A percentile compares a stretch with the other conserved stretches of the same genome.
Evolutionary conservation across 2,113 vertebrate genomes (phyloP).

Genomic region (Lasiurus borealis): DNA sequence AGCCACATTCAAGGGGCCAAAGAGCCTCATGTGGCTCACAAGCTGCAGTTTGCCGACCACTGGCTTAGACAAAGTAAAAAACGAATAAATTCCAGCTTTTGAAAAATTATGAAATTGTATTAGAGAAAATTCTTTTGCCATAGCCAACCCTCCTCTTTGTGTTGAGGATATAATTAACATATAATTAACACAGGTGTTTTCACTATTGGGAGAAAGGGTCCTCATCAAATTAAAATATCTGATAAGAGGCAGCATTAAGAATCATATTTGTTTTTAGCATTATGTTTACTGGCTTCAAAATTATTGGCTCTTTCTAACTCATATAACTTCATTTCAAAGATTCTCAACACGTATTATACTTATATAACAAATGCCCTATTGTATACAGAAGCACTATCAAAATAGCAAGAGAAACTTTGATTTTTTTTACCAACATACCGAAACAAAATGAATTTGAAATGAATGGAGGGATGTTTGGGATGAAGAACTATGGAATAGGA

Average conservation of each 20-base stretch:
- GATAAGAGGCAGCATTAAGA: background rate
- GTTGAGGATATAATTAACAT: background rate
- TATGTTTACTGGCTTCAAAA: background rate
- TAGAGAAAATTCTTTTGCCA: background rate
- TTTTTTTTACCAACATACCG: background rate
- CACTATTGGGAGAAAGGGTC: background rate
- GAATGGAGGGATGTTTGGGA: background rate
- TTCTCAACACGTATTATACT: background rate
- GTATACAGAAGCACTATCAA: background rate
- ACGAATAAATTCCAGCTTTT: background rate
- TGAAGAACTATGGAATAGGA: background rate
- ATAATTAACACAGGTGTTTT: background rate
- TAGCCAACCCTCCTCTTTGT: background rate
- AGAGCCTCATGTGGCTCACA: too few relatives aligned
- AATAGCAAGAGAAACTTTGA: background rate
- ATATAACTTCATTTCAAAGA: conserved; percentile 27
- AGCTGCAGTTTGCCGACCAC: too few relatives aligned
- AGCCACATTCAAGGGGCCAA: too few relatives aligned
- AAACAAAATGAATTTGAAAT: background rate
- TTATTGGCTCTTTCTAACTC: background rate
- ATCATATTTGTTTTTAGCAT: background rate
- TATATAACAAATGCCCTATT: background rate
- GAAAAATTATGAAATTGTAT: conserved; percentile 1
- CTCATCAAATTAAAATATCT: background rate
- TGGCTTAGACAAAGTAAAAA: background rate